Base-by-base conservation (phyloP, 2,113 vertebrate genomes). In the Hyaena hyaena region DNA sequence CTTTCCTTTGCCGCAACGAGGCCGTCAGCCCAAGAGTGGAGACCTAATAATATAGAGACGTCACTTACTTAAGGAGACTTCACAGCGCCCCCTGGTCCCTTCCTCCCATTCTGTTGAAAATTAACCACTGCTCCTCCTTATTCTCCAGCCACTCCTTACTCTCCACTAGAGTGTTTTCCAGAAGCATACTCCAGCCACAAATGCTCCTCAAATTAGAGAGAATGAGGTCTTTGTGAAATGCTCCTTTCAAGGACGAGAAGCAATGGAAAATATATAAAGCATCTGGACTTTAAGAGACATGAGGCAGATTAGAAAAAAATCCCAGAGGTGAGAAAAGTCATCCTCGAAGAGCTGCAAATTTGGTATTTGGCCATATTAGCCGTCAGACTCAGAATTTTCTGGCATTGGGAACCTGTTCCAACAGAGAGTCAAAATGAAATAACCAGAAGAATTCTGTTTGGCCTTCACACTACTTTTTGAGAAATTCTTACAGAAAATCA, bases 401-500 rank as follows among this genome's bases (percentile, higher is more conserved):
- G 8, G 45, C 79, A 93, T 1, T 83, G 8, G n/a, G 14, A 87
- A 76, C 48, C 35, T 94, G 14, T 10, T 87, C 76, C 76, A 58
- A 80, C n/a, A 89, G 91, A 89, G 45, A 74, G 4, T 43, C 58
- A 85, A 94, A 88, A 90, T 87, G 58, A 95, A 94, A 95, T 17
- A 84, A 74, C 45, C 48, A 48, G 58, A 80, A 74, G 10, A 90
- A 45, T 43, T 95, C 14, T 28, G 71, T 10, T 39, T 84, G 55
- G 39, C 26, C 53, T 66, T 89, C 73, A 85, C 10, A 33, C 43
- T 39, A 66, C 48, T 94, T 73, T 96, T 92, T 83, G 28, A 76
- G 73, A 89, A 95, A 96, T 79, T n/a, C 28, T 92, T 65, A 93
- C 5, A 74, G 53, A 96, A 97, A 96, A 80, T 58, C 55, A 58